phyloP scores from a whole-genome alignment of 2,888 invertebrate genomes.

The Tetragnatha montana region DNA sequence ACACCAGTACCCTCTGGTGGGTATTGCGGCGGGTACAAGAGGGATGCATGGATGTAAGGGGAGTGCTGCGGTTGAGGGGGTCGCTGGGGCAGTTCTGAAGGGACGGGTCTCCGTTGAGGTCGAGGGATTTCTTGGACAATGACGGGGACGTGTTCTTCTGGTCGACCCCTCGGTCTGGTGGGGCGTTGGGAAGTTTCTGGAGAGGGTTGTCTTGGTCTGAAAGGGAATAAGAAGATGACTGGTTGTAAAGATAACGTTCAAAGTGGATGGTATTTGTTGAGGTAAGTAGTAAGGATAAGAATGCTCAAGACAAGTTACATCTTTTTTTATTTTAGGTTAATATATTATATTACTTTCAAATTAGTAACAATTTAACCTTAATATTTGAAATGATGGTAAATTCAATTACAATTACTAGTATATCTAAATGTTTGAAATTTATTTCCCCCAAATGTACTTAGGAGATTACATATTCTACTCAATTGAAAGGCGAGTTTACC shows the following conservation, averaged over 20 bases:
- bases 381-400: no score
- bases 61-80: slow-evolving; percentile 6
- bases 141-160: background rate
- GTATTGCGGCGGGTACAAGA: slow-evolving; percentile 29
- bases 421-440: no score
- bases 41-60: background rate
- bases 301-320: background rate
- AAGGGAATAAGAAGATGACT: background rate
- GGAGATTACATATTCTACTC: no score
- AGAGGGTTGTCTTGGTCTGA: slow-evolving; percentile 23
- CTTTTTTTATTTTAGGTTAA: no score
- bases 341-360: no score
- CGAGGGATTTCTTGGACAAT: background rate
- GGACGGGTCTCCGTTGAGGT: slow-evolving; percentile 6
- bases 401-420: no score
- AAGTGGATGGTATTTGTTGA: background rate
- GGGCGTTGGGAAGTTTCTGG: slow-evolving; percentile 11
- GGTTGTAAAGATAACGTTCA: no score
- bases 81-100: background rate
- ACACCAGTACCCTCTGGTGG: background rate
- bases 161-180: slow-evolving; percentile 25
- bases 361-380: no score
- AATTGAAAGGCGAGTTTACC: no score
- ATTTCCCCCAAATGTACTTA: no score
- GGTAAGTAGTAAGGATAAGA: background rate